Conservation (phyloP, 2,888 invertebrate species). For the Sphinx pinastri region DNA sequence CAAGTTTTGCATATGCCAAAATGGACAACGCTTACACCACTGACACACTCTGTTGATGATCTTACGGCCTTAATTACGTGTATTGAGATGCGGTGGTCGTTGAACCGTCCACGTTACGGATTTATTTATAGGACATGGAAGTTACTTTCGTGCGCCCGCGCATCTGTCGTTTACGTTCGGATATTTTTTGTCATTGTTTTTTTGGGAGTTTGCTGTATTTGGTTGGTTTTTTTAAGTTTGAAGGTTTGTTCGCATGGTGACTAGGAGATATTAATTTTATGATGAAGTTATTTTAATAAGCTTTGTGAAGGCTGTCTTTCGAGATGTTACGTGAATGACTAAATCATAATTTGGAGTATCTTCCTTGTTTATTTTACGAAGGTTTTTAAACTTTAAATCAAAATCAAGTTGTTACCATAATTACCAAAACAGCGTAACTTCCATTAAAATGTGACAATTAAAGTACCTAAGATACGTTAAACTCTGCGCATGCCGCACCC, state of each 20-base stretch:
- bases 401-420: no score
- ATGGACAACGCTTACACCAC: background rate
- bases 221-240: background rate
- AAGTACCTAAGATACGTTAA: no score
- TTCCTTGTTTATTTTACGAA: no score
- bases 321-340: background rate
- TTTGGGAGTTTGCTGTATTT: background rate
- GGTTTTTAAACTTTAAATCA: no score
- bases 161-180: constrained; percentile 7
- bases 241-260: background rate
- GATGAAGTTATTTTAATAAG: background rate
- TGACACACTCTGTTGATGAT: constrained; percentile 33
- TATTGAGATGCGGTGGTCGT: constrained; percentile 25
- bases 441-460: no score
- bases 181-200: constrained; percentile 5
- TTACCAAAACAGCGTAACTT: no score
- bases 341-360: no score
- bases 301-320: background rate
- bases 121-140: constrained; percentile 17
- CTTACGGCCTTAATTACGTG: constrained; percentile 31
- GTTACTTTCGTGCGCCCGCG: constrained; percentile 20
- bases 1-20: constrained; percentile 18
- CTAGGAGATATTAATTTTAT: background rate
- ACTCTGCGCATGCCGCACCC: no score
- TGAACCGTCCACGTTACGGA: constrained; percentile 21